Conservation (phyloP, 2,113 vertebrate genomes). For the Strix uralensis region DNA sequence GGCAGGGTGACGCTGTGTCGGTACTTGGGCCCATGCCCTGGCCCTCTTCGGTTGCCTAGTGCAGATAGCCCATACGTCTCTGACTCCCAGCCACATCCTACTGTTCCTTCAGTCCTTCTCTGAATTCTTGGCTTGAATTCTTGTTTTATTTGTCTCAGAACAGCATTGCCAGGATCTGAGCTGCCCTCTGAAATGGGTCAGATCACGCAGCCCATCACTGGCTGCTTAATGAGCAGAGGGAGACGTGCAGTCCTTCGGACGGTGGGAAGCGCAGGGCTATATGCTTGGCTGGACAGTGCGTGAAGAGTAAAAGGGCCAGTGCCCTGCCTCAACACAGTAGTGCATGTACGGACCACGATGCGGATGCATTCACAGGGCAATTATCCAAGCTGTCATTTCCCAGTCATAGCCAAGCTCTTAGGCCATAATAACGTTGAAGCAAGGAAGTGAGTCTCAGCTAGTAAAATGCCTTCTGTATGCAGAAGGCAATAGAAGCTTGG, state of each 20-base stretch:
- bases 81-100: not conserved
- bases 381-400: not conserved
- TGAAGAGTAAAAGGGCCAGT: not conserved
- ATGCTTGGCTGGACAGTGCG: not conserved
- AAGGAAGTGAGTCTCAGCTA: not conserved
- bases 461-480: not conserved
- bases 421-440: not conserved
- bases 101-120: constrained; percentile 25
- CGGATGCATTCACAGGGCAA: not conserved
- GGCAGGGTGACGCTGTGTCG: not conserved
- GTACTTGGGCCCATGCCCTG: not conserved
- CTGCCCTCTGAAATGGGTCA: not conserved
- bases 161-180: not conserved
- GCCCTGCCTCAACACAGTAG: not conserved
- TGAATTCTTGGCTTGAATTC: constrained; percentile 12
- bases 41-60: not conserved
- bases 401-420: not conserved
- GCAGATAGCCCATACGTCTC: not conserved
- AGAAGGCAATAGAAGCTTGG: not conserved
- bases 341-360: not conserved
- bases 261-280: fast-evolving
- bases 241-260: fast-evolving
- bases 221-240: not conserved
- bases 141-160: constrained; percentile 2
- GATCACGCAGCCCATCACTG: not conserved